phyloP scores from a whole-genome alignment of 2,888 invertebrate genomes.

The Drosophila testacea region DNA sequence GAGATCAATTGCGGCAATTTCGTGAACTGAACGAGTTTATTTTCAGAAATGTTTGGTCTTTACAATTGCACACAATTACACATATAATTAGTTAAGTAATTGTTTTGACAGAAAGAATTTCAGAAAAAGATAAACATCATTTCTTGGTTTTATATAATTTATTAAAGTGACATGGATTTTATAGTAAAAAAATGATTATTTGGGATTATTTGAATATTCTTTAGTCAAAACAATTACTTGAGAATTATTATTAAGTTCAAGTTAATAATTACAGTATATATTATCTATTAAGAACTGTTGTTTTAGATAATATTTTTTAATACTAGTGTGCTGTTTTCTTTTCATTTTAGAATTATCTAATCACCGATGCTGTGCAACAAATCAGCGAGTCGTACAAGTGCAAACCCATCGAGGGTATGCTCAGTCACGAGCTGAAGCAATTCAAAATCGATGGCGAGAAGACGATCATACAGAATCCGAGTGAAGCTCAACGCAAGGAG shows the following conservation, averaged over 20 bases:
- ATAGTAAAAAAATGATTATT: too few species aligned
- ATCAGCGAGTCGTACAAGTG: conserved; percentile 97
- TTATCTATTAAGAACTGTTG: too few species aligned
- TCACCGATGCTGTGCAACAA: conserved; percentile 97
- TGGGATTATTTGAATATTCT: too few species aligned
- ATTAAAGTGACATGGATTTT: too few species aligned
- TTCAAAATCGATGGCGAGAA: conserved; percentile 99
- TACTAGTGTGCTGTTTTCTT: not conserved
- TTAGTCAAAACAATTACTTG: too few species aligned
- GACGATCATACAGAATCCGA: conserved; percentile 98
- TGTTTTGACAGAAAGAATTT: too few species aligned
- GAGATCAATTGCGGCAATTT: conserved; percentile 62
- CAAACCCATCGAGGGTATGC: conserved; percentile 98
- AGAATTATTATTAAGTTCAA: too few species aligned
- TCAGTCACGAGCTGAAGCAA: conserved; percentile 97
- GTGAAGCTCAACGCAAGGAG: conserved; percentile 97
- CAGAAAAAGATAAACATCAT: too few species aligned
- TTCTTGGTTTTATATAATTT: too few species aligned
- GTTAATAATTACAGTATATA: too few species aligned
- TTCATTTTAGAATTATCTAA: conserved; percentile 90
- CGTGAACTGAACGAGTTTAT: conserved; percentile 69
- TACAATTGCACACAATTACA: conserved; percentile 54
- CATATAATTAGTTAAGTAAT: too few species aligned
- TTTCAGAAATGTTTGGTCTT: conserved; percentile 66
- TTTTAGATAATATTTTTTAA: too few species aligned